Base-by-base conservation (phyloP, 2,113 vertebrate species). In the Dolichallabes microphthalmus region DNA sequence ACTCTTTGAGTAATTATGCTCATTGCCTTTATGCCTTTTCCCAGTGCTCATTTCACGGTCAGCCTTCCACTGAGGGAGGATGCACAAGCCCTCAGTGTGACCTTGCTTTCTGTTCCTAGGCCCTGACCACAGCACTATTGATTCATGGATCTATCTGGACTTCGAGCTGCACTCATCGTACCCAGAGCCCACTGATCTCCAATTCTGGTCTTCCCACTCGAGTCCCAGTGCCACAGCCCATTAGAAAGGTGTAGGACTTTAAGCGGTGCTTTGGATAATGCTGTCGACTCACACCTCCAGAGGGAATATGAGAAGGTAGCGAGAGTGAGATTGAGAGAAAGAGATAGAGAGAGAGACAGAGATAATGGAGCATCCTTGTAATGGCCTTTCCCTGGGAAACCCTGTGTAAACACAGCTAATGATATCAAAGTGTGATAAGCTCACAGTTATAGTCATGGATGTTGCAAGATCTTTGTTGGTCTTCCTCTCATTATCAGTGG, bases 361-460 rank as follows among this genome's bases (percentile, higher is more conserved):
- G 91, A 92, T 92, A 90, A 92, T 91, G 89, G 85, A 88, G 77
- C 71, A 87, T 86, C 53, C 75, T 87, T 25, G 27, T 84, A 57
- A 87, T 92, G 93, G 92, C 92, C 91, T 91, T 89, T 90, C 89
- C 88, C 89, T n/a, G 84, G 88, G 89, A 92, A 91, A 88, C 82
- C 68, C 30, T 89, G 86, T 90, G 90, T 92, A 93, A 93, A 94
- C 91, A 90, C 53, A 81, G 86, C 90, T 93, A 92, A 93, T 91
- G 92, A 93, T 90, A 82, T 87, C 88, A 87, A 82, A 68, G 88
- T 82, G 86, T 84, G 90, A 92, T 91, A 92, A 90, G 90, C 89
- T 86, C 32, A 69, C 85, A 80, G 66, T 79, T 84, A 86, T 58
- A 84, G 50, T 66, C 30, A 22, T 82, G 58, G 73, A 66, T 14